Conservation (phyloP, 2,113 vertebrate species). For the Paedocypris sp. region DNA sequence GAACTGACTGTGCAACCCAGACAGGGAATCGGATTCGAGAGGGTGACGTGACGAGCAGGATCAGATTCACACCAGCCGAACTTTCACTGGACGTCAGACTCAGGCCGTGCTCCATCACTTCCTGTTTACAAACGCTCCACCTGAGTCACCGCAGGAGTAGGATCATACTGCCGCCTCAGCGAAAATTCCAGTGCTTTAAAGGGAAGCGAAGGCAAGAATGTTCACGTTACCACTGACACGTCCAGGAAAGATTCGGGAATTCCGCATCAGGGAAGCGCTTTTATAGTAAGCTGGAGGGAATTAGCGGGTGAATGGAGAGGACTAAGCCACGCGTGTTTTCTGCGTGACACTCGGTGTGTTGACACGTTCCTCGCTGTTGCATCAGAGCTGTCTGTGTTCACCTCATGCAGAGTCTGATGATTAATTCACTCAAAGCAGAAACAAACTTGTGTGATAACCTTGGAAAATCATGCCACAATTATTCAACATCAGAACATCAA, state of each 20-base stretch:
- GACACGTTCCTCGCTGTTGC: conserved; percentile 31
- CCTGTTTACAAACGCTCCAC: conserved; percentile 22
- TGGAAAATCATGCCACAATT: too few relatives aligned
- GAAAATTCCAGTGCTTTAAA: conserved; percentile 47
- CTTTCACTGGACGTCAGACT: too few relatives aligned
- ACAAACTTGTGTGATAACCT: too few relatives aligned
- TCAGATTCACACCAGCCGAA: too few relatives aligned
- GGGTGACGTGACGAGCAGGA: too few relatives aligned
- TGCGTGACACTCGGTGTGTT: conserved; percentile 44
- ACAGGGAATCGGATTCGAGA: too few relatives aligned
- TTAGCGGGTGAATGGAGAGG: conserved; percentile 57
- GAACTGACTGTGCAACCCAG: too few relatives aligned
- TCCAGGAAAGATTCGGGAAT: conserved; percentile 47
- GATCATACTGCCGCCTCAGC: conserved; percentile 49
- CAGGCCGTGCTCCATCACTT: too few relatives aligned
- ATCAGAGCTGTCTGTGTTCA: conserved; percentile 40
- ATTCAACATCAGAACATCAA: too few relatives aligned
- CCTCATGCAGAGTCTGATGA: background rate
- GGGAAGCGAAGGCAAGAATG: conserved; percentile 35
- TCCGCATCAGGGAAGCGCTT: conserved; percentile 53
- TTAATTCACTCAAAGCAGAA: too few relatives aligned
- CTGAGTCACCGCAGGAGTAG: conserved; percentile 52
- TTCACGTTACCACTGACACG: conserved; percentile 39
- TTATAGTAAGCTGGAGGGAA: conserved; percentile 51
- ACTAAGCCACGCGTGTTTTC: conserved; percentile 54